Base-by-base conservation (phyloP, 2,113 vertebrate species). In the Dipodomys merriami region DNA sequence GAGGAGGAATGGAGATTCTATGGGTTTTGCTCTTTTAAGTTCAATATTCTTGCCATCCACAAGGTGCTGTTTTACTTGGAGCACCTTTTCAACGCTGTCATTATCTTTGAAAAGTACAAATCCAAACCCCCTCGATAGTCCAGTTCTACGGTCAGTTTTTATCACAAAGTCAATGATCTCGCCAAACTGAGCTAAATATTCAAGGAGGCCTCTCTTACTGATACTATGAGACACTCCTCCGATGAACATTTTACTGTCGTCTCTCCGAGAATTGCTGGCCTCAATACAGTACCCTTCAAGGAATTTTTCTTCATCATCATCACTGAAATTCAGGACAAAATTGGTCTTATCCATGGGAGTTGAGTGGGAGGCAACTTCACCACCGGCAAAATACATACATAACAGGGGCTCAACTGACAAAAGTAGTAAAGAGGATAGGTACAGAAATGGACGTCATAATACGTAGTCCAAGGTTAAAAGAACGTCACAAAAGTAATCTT, bases 101-200 rank as follows among this genome's bases (percentile, higher is more conserved):
- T 11, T 71, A 8, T 95, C 91, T 80, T 92, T 65, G 35, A 95
- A 95, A 94, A 91, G 57, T 53, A 91, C 76, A 27, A 91, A 96
- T n/a, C 80, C 72, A 18, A 96, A 80, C 6, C 72, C 79, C 4
- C 80, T 74, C 4, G 27, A 46, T 7, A 80, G 2, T 3, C 62
- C 71, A 1, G 39, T 80, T 2, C 25, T 2, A 25, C 49, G 62
- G 69, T 95, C 2, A 2, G 6, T 76, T 91, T 95, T 92, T 74
- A 90, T 62, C 16, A 16, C 79, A 62, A 80, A 91, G 39, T 95
- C 65, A 16, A 68, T 3, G 3, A 92, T 74, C 44, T 97, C 29
- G 0, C 76, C 44, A 65, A 91, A 95, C 7, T 76, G 71, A 25
- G 53, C 76, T 60, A 95, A 39, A 4, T 96, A 92, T 27, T 92